Evolutionary conservation across 2,888 invertebrate species (phyloP).

Genomic region (Apotomis betuletana): DNA sequence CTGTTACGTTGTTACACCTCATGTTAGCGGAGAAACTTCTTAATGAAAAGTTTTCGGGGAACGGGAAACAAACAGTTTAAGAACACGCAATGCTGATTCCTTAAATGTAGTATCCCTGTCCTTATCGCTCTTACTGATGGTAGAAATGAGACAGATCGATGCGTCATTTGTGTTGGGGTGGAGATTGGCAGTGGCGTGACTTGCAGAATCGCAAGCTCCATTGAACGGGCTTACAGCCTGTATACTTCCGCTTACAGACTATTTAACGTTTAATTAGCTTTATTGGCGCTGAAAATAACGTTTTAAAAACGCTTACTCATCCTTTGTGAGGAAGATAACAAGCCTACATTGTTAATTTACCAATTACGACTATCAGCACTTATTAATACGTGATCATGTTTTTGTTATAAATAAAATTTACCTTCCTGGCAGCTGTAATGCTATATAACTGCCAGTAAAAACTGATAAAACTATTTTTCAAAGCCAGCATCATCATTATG

Average conservation of each 20-base stretch:
- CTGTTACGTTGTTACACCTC: slow-evolving; percentile 39
- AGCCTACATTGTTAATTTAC: background rate
- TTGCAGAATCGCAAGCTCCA: slow-evolving; percentile 35
- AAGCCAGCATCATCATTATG: too few relatives aligned
- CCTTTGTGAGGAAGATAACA: slow-evolving; percentile 2
- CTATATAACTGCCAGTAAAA: too few relatives aligned
- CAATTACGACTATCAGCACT: background rate
- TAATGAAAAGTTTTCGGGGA: slow-evolving; percentile 40
- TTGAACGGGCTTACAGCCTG: slow-evolving; percentile 30
- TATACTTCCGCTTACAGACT: slow-evolving; percentile 34
- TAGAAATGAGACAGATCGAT: slow-evolving; percentile 9
- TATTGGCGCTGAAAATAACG: slow-evolving; percentile 27
- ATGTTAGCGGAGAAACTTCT: slow-evolving; percentile 37
- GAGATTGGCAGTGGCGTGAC: slow-evolving; percentile 24
- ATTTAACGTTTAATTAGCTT: slow-evolving; percentile 41
- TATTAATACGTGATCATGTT: background rate
- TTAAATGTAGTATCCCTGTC: slow-evolving; percentile 20
- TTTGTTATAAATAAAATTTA: background rate
- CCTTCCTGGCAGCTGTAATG: too few relatives aligned
- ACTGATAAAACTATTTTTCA: too few relatives aligned
- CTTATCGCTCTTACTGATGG: slow-evolving; percentile 1
- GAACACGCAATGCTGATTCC: slow-evolving; percentile 20
- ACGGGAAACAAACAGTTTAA: slow-evolving; percentile 31
- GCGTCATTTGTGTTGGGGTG: background rate
- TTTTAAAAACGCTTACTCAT: slow-evolving; percentile 24